Base-by-base conservation (phyloP, 2,888 invertebrate species). In the Leucoptera coffeella region DNA sequence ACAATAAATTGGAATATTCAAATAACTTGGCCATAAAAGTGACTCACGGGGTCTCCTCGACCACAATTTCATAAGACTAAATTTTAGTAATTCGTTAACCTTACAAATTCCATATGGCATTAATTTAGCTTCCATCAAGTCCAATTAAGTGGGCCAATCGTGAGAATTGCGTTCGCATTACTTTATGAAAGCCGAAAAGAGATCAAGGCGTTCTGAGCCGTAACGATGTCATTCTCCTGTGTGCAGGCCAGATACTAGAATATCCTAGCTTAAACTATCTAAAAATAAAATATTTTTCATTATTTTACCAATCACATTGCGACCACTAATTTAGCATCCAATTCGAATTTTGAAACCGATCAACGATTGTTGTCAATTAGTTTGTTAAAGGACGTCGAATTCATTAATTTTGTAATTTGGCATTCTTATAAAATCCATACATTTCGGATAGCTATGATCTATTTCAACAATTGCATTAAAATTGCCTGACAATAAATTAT, bases 71-170 rank as follows among this genome's bases (percentile, higher is more conserved):
- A 57, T 65, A 61, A 65, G 52, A 57, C 65, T 65, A 65, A 64
- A 60, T 69, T 69, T n/a, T 67, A 69, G 65, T 65, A 69, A 67
- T 69, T 69, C 69, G 69, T 69, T 62, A 67, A 64, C 60, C n/a
- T n/a, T n/a, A 67, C 60, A 60, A 67, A 65, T 65, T 67, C 67
- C 69, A 54, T 67, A 69, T 69, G 69, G 69, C 69, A 67, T 69
- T 65, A 61, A 64, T 60, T 69, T 64, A 64, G 65, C 69, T 67
- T 69, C 65, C 67, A 65, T 65, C 62, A 67, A 65, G 62, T 67
- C 57, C 56, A 52, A 56, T 48, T 40, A 56, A 47, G 50, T 57
- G 60, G 60, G 60, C 59, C 51, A 36, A 39, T 52, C 51, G 52
- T 57, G 52, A 50, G 52, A 56, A 58, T 26, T 26, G 64, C 64